Evolutionary conservation across 2,888 invertebrate genomes (phyloP), one percentile per base, ranked within the genome.

Genomic region (Spisula solida): DNA sequence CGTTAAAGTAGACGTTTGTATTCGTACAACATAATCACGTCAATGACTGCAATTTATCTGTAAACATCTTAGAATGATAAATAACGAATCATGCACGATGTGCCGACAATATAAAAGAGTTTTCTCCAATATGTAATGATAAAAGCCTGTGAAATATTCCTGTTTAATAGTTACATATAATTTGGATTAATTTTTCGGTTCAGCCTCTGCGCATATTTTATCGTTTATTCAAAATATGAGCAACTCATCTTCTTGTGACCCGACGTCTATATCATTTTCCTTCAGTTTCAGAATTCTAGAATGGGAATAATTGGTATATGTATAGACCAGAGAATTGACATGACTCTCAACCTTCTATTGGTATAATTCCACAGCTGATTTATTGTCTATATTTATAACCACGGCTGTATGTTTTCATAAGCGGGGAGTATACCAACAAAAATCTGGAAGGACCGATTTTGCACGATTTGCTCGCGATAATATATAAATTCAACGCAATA

Each of bases 41-140:
- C 25, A 60, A n/a, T 60, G 60, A 60, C 60, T 60, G 60, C 20
- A 20, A n/a, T 60, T 60, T 60, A 60, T 60, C 60, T 5, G 60
- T 20, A 25, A 60, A 60, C 8, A 60, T n/a, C n/a, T n/a, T n/a
- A 25, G 60, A n/a, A 60, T n/a, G 60, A 60, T 60, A 20, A n/a
- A 60, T 60, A n/a, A 60, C 60, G 18, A n/a, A 60, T 60, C 60
- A 70, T 70, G 10, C 70, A 31, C 25, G 25, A 29, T 70, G 29
- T 12, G 70, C 70, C 4, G 70, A 70, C 70, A 16, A 16, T 70
- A 31, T 31, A 5, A 14, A 70, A 29, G 70, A 70, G 70, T 70
- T 70, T 70, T 70, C 70, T 29, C 31, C 31, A 31, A 70, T 70
- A 31, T 16, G n/a, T 70, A 31, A 70, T 70, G 70, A 31, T 70